Evolutionary conservation across 2,113 vertebrate species (phyloP).

Genomic region (Aramus guarauna): DNA sequence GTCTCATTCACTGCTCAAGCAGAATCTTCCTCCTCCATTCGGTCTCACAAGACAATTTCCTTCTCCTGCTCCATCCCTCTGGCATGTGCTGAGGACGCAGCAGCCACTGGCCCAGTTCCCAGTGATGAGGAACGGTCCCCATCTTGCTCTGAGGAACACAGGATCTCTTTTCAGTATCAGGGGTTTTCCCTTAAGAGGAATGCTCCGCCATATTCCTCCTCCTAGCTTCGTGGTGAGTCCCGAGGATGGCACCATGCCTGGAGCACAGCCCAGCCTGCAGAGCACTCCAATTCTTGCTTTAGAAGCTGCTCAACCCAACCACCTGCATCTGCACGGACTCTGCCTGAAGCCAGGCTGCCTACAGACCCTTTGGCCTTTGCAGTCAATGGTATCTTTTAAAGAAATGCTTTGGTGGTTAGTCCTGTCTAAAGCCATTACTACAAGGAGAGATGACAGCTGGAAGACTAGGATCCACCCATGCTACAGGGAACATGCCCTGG

Average conservation of each 20-base stretch:
- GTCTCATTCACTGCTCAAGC: neutral
- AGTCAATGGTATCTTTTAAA: neutral
- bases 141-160: neutral
- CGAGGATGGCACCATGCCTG: accelerated
- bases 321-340: neutral
- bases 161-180: neutral
- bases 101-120: neutral
- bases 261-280: accelerated
- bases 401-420: neutral
- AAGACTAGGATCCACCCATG: too few relatives aligned
- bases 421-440: neutral
- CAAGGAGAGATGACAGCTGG: neutral
- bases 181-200: too few relatives aligned
- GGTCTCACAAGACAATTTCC: neutral
- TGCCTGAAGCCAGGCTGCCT: neutral
- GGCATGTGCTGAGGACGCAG: neutral
- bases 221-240: neutral
- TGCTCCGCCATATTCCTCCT: neutral
- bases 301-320: neutral
- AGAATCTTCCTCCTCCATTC: neutral
- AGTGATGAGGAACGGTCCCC: neutral
- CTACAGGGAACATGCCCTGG: neutral
- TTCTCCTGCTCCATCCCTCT: neutral
- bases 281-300: neutral
- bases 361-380: neutral